These are phyloP conservation scores for Symphodus melops DNA, from an alignment of 2,113 vertebrate species.

Conservation along the genomic window DNA sequence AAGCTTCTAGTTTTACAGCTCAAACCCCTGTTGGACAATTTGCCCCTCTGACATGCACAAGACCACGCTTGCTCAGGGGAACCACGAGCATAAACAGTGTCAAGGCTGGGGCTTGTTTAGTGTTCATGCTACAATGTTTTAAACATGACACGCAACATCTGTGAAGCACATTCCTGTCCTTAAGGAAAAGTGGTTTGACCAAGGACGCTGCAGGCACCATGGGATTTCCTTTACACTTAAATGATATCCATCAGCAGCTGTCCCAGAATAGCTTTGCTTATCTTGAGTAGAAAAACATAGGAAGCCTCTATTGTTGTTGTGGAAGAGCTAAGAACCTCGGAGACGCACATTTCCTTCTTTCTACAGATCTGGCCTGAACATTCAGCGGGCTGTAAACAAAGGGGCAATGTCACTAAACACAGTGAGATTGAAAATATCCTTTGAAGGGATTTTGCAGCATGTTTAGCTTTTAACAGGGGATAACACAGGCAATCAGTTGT, in stretches of 20 bases:
- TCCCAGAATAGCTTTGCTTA: constrained; percentile 60
- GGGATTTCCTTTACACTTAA: constrained; percentile 48
- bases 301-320: constrained; percentile 66
- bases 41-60: constrained; percentile 44
- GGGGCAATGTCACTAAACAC: constrained; percentile 10
- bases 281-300: constrained; percentile 52
- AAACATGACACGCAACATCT: constrained; percentile 67
- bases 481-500: neutral
- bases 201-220: constrained; percentile 45
- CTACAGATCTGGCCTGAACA: constrained; percentile 43
- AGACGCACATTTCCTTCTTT: constrained; percentile 44
- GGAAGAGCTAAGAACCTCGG: constrained; percentile 7
- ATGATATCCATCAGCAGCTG: constrained; percentile 25
- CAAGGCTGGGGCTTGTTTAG: constrained; percentile 27
- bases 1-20: constrained; percentile 15
- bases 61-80: constrained; percentile 39
- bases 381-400: constrained; percentile 31
- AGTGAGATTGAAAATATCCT: neutral
- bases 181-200: constrained; percentile 28
- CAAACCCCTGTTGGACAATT: constrained; percentile 28
- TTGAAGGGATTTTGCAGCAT: neutral
- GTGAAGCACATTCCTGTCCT: constrained; percentile 56
- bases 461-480: neutral
- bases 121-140: constrained; percentile 25
- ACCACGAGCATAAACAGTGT: constrained; percentile 39